Evolutionary conservation across 2,113 vertebrate species (phyloP).

Genomic region (Haliaeetus leucogaster): DNA sequence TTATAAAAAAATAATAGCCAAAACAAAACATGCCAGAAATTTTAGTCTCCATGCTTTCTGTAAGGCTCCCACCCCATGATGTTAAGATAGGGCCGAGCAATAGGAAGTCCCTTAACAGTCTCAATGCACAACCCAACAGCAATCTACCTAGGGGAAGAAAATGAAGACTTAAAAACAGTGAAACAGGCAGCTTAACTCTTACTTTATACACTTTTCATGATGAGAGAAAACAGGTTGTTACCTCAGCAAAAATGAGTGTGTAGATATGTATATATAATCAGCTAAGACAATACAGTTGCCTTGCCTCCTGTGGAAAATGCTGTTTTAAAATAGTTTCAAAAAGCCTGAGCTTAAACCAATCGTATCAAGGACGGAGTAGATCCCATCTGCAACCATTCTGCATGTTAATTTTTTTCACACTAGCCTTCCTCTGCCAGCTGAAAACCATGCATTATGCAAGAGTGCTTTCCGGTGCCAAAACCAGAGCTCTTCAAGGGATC

Average conservation of each 20-base stretch:
- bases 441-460: neutral
- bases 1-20: neutral
- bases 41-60: neutral
- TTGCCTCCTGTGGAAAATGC: neutral
- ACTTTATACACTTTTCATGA: neutral
- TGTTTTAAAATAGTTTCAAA: neutral
- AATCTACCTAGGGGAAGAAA: neutral
- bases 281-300: neutral
- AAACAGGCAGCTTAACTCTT: neutral
- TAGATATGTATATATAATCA: neutral
- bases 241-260: neutral
- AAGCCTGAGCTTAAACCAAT: neutral
- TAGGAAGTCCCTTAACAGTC: neutral
- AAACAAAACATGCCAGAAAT: constrained; percentile 19
- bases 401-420: neutral
- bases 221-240: neutral
- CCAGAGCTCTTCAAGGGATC: neutral
- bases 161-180: neutral
- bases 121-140: neutral
- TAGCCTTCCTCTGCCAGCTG: neutral
- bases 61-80: neutral
- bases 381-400: neutral
- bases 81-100: neutral
- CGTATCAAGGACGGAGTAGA: neutral
- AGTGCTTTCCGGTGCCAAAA: neutral